Percentiles rank a stretch among this genome's conserved stretches.
phyloP scores from a whole-genome alignment of 2,797 vertebrate species.

The Acomys russatus region DNA sequence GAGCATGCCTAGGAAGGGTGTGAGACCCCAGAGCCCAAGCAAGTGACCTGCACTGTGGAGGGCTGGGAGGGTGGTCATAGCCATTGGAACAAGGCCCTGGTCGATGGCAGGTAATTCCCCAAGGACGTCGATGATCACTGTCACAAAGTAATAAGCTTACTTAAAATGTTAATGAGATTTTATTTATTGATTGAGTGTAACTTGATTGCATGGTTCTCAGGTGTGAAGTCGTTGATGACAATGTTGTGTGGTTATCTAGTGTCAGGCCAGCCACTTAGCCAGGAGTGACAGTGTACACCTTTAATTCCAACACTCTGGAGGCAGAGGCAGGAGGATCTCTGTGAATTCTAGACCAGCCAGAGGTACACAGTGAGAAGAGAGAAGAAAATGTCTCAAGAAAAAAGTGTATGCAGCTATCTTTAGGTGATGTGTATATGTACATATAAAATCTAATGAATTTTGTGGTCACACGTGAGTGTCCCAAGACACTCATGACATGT shows the following conservation, averaged over 20 bases:
- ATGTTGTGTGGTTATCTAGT: background rate
- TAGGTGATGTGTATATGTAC: background rate
- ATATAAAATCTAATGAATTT: background rate
- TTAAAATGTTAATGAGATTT: background rate
- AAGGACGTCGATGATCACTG: background rate
- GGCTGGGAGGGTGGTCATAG: too few relatives aligned
- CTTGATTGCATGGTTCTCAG: background rate
- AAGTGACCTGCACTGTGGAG: too few relatives aligned
- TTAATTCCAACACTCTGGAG: background rate
- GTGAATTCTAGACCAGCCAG: background rate
- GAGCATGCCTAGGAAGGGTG: fast-evolving
- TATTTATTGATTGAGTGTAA: background rate
- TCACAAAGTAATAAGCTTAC: background rate
- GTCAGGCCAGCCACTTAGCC: background rate
- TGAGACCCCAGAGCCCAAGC: background rate
- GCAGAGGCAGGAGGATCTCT: background rate
- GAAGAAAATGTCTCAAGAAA: background rate
- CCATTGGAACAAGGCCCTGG: background rate
- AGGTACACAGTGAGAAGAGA: background rate
- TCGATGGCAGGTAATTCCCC: background rate
- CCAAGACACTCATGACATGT: background rate
- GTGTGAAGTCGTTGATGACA: background rate
- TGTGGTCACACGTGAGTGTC: background rate
- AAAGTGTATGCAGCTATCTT: too few relatives aligned
- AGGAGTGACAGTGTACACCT: background rate